Base-by-base conservation (phyloP, 2,113 vertebrate species). In the Gambusia affinis region DNA sequence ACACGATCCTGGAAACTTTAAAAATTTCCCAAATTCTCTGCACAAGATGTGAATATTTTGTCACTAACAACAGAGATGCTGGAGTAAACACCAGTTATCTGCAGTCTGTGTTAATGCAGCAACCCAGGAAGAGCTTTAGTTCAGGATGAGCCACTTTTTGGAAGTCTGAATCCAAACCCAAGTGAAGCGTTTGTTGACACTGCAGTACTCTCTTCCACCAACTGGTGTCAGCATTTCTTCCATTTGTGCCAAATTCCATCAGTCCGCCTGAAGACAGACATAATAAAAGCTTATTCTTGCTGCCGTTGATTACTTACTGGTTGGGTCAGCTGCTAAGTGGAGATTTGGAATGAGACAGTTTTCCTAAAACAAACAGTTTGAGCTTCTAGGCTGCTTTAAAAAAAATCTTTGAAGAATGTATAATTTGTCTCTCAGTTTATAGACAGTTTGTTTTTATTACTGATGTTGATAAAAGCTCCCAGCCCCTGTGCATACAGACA, bases 211-310 rank as follows among this genome's bases (percentile, higher is more conserved):
- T 0, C 10, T 28, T 65, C 27, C 31, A 22, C 84, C 88, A 86
- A 64, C 35, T 3, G 28, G 75, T 70, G 88, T 72, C 88, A 85
- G 84, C 35, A 62, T 65, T 27, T 61, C 31, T 12, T 57, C 14
- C 14, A 30, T 60, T 28, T 47, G 6, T 22, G 51, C 29, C 33
- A 42, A 31, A 67, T 24, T 14, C 64, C 28, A 37, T 44, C 22
- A 39, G 31, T 24, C 8, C 39, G 61, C 39, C 3, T 29, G 30
- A 42, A 15, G 22, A 76, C 15, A 2, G 12, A 37, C 8, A 17
- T 12, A 70, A n/a, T 54, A 35, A 0, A 35, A 73, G 22, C 6
- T 24, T 10, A 19, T 0, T 60, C 47, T 27, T 70, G 60, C 67
- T 22, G 54, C 42, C 2, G 10, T 67, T 67, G 39, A 1, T 63